Percentiles rank a stretch among this genome's conserved stretches.
These are phyloP conservation scores for Scomber scombrus DNA, from an alignment of 2,113 vertebrate genomes.

Conservation along the genomic window DNA sequence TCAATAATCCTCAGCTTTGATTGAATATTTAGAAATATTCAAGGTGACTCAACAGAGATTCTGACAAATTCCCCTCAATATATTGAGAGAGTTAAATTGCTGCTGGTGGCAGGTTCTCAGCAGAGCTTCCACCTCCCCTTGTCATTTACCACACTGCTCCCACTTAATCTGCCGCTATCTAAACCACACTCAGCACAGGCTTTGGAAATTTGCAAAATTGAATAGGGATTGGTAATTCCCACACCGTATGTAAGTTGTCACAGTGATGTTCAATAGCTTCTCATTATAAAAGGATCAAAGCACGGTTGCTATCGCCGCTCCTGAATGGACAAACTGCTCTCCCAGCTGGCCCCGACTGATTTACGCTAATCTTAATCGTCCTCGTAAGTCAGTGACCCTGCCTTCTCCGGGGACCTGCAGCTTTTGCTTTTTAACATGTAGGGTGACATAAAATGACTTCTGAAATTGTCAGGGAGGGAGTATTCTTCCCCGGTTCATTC, in stretches of 20 bases:
- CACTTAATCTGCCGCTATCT: conserved; percentile 43
- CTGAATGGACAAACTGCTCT: conserved; percentile 52
- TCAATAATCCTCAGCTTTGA: conserved; percentile 9
- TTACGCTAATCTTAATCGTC: conserved; percentile 54
- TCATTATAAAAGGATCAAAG: conserved; percentile 68
- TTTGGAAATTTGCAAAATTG: conserved; percentile 56
- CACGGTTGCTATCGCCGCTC: conserved; percentile 18
- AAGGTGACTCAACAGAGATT: background rate
- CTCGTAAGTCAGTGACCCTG: conserved; percentile 40
- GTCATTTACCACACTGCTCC: conserved; percentile 30
- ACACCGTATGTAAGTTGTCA: conserved; percentile 61
- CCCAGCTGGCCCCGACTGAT: conserved; percentile 13
- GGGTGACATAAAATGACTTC: conserved; percentile 22
- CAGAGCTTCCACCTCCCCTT: conserved; percentile 18
- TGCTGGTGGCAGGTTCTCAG: conserved; percentile 16
- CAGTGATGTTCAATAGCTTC: conserved; percentile 48
- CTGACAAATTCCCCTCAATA: background rate
- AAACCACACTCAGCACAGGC: conserved; percentile 32
- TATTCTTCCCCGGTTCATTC: conserved; percentile 9
- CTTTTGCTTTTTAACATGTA: conserved; percentile 28
- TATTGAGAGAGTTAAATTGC: conserved; percentile 14
- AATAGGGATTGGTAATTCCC: conserved; percentile 60
- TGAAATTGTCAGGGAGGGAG: conserved; percentile 23
- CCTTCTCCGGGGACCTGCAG: conserved; percentile 12
- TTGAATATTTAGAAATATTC: conserved; percentile 36